Conservation (phyloP, 2,797 vertebrate species). For the Notolepis coatsorum region DNA sequence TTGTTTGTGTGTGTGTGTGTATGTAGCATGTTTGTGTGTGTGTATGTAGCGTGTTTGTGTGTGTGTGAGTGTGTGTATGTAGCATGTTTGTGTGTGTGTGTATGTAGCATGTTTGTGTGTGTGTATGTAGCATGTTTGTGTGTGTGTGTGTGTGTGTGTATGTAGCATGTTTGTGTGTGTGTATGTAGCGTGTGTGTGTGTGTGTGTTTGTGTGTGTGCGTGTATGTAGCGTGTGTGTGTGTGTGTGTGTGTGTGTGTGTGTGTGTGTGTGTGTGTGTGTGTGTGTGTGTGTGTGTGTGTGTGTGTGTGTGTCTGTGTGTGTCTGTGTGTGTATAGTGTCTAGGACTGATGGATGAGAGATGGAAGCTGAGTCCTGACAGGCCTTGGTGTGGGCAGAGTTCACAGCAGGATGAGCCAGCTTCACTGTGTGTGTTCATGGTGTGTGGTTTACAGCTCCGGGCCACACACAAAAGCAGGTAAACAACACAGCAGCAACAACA, state of each 20-base stretch:
- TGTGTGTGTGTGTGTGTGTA: slow-evolving; percentile 7
- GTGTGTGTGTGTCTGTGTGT: slow-evolving; percentile 30
- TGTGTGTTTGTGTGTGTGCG: slow-evolving; percentile 25
- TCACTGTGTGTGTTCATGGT: slow-evolving; percentile 28
- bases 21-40: slow-evolving; percentile 37
- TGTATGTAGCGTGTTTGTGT: slow-evolving; percentile 10
- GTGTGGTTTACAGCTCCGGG: slow-evolving; percentile 72
- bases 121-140: slow-evolving; percentile 45
- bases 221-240: slow-evolving; percentile 4
- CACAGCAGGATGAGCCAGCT: neutral
- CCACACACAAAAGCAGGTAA: slow-evolving; percentile 65
- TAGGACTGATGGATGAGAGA: slow-evolving; percentile 13
- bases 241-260: slow-evolving; percentile 12
- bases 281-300: slow-evolving; percentile 17
- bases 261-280: slow-evolving; percentile 17
- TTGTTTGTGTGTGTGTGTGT: too few relatives aligned
- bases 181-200: slow-evolving; percentile 30
- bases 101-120: too few relatives aligned
- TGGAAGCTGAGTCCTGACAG: neutral
- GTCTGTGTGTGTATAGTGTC: slow-evolving; percentile 10
- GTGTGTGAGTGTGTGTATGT: slow-evolving; percentile 10
- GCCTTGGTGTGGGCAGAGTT: slow-evolving; percentile 16
- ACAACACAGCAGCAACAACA: slow-evolving; percentile 23
- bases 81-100: slow-evolving; percentile 35
- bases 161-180: slow-evolving; percentile 5